A percentile compares a stretch with the other conserved stretches of the same genome.
These are phyloP conservation scores for Ichneumon xanthorius DNA, from an alignment of 2,888 invertebrate species.

Conservation along the genomic window DNA sequence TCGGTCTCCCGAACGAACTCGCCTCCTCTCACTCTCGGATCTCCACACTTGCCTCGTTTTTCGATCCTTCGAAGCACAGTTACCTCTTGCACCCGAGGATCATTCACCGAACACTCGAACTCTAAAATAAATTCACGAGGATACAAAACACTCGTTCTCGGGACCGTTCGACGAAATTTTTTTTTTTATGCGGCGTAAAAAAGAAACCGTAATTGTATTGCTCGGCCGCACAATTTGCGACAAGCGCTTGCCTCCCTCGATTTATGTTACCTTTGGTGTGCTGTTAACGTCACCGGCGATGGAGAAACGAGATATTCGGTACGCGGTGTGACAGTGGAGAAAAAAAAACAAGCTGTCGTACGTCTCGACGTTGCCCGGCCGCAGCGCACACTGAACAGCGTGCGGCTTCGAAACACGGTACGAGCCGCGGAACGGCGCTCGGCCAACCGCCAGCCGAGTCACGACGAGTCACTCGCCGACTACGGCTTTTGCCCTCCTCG, in stretches of 20 bases:
- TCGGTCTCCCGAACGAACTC: slow-evolving; percentile 1
- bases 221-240: not conserved
- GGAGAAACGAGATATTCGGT: slow-evolving; percentile 6
- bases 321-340: slow-evolving; percentile 14
- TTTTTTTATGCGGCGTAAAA: not conserved
- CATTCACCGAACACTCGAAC: not conserved
- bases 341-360: slow-evolving; percentile 34
- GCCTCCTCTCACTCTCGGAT: not conserved
- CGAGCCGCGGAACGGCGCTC: slow-evolving; percentile 50
- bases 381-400: slow-evolving; percentile 66
- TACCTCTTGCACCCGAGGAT: not conserved
- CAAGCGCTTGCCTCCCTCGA: not conserved
- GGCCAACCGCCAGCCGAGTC: slow-evolving; percentile 11
- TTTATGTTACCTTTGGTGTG: not conserved
- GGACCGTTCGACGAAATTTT: not conserved
- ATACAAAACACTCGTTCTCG: not conserved
- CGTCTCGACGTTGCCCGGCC: slow-evolving; percentile 65
- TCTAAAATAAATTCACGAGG: slow-evolving; percentile 3
- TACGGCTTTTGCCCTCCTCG: slow-evolving; percentile 23
- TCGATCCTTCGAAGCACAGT: not conserved
- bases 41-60: not conserved
- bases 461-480: slow-evolving; percentile 28
- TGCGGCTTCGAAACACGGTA: slow-evolving; percentile 61
- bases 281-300: slow-evolving; percentile 4
- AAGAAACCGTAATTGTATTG: not conserved